Evolutionary conservation across 2,113 vertebrate species (phyloP), one percentile per base, ranked within the genome.

Genomic region (Daboia siamensis): DNA sequence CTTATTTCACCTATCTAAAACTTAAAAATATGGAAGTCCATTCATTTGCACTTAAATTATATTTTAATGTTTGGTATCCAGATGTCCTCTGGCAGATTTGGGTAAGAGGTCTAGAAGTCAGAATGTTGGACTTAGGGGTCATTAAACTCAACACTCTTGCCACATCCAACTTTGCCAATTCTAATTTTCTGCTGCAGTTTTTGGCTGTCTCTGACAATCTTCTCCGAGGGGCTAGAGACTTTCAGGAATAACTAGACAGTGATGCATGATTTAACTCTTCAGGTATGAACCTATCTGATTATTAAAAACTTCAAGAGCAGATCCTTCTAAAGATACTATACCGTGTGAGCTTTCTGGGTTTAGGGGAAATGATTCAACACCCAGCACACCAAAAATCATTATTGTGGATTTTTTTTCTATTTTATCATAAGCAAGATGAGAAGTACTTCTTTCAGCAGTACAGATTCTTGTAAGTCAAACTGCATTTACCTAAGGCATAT

Each of bases 21-120:
- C 93, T 90, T 95, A 93, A 90, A 94, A 84, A 89, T 29, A 93
- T 92, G 94, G 88, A 93, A 91, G 64, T 86, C n/a, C 24, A 94
- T 94, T 94, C 55, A 91, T 21, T 92, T 96, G 89, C 86, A 57
- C 94, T 97, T 95, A 93, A 56, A 87, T 59, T 11, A 86, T n/a
- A 13, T 95, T 96, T 94, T 89, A 56, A 29, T 33, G 26, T 90
- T 56, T 20, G 44, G 89, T 52, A 46, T 57, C 10, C 23, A 33
- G 26, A n/a, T 44, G 10, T 59, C 17, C 3, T 23, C 56, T 88
- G 55, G n/a, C 13, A 21, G 33, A 88, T 88, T 39, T 33, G n/a
- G 54, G 15, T 88, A 4, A 52, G 54, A 80, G 33, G 15, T 39
- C 33, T 39, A 39, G 69, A 74, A 13, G 33, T 80, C 17, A 44